phyloP scores from a whole-genome alignment of 2,113 vertebrate genomes.

The Lycaon pictus region DNA sequence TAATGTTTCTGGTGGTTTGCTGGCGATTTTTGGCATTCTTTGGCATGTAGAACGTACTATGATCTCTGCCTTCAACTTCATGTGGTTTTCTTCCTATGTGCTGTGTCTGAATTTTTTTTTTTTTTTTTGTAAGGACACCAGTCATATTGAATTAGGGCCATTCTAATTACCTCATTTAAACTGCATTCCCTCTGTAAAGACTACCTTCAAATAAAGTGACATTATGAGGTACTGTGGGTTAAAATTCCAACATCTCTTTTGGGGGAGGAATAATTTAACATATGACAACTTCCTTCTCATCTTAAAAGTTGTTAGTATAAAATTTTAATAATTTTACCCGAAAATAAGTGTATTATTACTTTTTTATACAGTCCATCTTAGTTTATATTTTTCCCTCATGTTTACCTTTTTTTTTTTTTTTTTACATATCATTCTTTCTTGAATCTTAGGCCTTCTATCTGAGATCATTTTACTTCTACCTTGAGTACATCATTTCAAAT shows the following conservation, averaged over 20 bases:
- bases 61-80: neutral
- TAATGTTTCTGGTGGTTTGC: neutral
- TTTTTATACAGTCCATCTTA: neutral
- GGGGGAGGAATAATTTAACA: neutral
- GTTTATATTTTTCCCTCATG: neutral
- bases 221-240: neutral
- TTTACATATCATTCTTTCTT: neutral
- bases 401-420: neutral
- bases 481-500: neutral
- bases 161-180: neutral
- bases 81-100: neutral
- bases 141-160: too few species aligned
- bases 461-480: neutral
- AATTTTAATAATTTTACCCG: neutral
- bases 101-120: neutral
- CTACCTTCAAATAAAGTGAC: neutral
- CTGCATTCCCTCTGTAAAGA: neutral
- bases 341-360: neutral
- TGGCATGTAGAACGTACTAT: neutral
- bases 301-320: neutral
- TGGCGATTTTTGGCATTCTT: neutral
- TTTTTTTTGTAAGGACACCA: neutral
- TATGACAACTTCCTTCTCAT: neutral
- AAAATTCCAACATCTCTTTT: neutral
- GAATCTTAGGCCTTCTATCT: neutral